phyloP scores from a whole-genome alignment of 2,888 invertebrate species.

The Rotaria sp. region DNA sequence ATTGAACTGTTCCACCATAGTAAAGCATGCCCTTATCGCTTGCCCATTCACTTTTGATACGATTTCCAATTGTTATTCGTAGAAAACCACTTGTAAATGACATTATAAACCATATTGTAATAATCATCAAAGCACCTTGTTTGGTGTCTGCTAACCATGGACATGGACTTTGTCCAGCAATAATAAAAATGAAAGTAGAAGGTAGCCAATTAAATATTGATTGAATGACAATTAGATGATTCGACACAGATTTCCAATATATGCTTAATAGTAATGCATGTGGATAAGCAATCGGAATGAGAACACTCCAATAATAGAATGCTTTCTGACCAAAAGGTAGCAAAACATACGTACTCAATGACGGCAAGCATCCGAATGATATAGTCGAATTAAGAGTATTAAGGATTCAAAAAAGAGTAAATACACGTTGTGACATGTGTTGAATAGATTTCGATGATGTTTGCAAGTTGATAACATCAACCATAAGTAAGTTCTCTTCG shows the following conservation, averaged over 20 bases:
- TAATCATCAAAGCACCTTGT: background rate
- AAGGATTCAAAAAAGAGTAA: background rate
- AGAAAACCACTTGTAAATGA: background rate
- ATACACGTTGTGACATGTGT: background rate
- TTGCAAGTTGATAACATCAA: background rate
- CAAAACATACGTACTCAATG: background rate
- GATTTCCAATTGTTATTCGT: background rate
- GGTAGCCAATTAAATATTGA: background rate
- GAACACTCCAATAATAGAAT: background rate
- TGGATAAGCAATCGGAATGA: background rate
- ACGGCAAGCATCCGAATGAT: background rate
- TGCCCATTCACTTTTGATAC: background rate
- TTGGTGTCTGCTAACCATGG: background rate
- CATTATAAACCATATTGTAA: background rate
- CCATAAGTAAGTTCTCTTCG: background rate
- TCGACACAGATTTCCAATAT: no score
- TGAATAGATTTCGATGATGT: background rate
- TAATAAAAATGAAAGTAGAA: background rate
- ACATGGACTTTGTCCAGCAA: background rate
- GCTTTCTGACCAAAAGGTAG: slow-evolving; percentile 6
- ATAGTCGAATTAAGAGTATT: background rate
- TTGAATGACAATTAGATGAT: background rate
- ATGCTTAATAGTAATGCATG: background rate
- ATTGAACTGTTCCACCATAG: background rate
- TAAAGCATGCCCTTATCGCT: background rate